Conservation (phyloP, 2,113 vertebrate species). For the Sorex fumeus region DNA sequence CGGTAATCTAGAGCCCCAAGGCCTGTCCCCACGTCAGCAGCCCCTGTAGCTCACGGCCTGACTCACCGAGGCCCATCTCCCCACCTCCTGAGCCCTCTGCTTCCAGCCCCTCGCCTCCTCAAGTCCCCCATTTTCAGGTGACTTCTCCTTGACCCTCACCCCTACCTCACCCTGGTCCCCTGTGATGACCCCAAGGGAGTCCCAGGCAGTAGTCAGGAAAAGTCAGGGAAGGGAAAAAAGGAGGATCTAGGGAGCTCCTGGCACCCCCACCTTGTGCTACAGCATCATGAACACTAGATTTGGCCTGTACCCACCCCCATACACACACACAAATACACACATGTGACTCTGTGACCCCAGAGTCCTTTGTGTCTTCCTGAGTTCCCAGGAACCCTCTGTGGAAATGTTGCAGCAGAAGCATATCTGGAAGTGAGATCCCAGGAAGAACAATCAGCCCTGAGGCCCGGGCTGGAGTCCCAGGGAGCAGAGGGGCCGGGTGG, state of each 20-base stretch:
- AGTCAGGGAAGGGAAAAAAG: background rate
- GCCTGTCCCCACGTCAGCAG: background rate
- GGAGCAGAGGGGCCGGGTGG: background rate
- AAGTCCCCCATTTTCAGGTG: background rate
- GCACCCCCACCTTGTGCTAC: background rate
- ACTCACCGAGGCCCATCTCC: background rate
- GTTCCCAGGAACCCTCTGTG: background rate
- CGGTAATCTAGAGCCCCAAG: background rate
- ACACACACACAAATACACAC: background rate
- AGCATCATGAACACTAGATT: background rate
- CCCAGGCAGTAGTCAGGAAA: background rate
- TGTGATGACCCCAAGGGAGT: background rate
- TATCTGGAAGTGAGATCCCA: background rate
- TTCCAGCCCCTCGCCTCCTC: no score
- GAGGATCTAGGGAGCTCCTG: background rate
- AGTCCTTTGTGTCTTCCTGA: background rate
- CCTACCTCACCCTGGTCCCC: background rate
- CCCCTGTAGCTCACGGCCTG: slow-evolving; percentile 34
- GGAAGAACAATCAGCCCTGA: background rate
- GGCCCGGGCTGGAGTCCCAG: background rate
- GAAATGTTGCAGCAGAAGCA: background rate
- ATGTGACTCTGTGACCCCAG: background rate
- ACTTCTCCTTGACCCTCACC: background rate
- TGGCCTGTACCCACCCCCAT: background rate
- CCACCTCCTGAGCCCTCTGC: background rate